phyloP scores from a whole-genome alignment of 2,888 invertebrate genomes.

The Apamea monoglypha region DNA sequence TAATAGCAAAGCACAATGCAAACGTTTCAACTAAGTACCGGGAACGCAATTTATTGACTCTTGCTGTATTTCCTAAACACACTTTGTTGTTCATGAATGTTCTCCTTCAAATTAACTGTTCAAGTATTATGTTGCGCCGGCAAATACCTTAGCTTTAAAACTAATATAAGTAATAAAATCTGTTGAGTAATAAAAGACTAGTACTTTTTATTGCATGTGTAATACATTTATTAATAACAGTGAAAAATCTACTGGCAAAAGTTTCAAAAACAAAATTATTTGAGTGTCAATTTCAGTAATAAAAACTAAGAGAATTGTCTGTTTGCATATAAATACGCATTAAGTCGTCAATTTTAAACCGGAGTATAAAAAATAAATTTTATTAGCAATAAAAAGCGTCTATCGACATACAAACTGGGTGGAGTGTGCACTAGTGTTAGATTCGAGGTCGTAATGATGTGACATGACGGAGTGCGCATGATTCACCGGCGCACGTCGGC shows the following conservation, averaged over 20 bases:
- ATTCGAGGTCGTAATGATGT: slow-evolving; percentile 85
- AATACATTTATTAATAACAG: slow-evolving; percentile 21
- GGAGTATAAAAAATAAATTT: slow-evolving; percentile 42
- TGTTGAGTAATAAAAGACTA: neutral
- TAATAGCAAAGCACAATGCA: slow-evolving; percentile 76
- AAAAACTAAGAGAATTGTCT: slow-evolving; percentile 34
- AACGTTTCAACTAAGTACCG: slow-evolving; percentile 75
- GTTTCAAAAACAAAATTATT: slow-evolving; percentile 28
- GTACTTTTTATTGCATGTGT: neutral
- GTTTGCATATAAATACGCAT: slow-evolving; percentile 48
- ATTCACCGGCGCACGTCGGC: slow-evolving; percentile 78
- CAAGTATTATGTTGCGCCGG: slow-evolving; percentile 40
- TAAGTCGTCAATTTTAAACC: slow-evolving; percentile 41
- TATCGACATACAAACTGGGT: slow-evolving; percentile 70
- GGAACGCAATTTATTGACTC: slow-evolving; percentile 77
- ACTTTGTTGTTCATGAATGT: slow-evolving; percentile 70
- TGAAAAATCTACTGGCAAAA: slow-evolving; percentile 15
- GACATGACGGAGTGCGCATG: slow-evolving; percentile 85
- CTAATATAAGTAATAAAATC: no score
- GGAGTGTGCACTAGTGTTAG: slow-evolving; percentile 73
- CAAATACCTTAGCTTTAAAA: slow-evolving; percentile 28
- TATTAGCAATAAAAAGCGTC: slow-evolving; percentile 54
- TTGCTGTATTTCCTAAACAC: slow-evolving; percentile 71
- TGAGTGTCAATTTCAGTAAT: slow-evolving; percentile 35
- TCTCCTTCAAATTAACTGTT: slow-evolving; percentile 53